A percentile compares a stretch with the other conserved stretches of the same genome.
phyloP scores from a whole-genome alignment of 1,140 invertebrate genomes.

The Ectropis grisescens region DNA sequence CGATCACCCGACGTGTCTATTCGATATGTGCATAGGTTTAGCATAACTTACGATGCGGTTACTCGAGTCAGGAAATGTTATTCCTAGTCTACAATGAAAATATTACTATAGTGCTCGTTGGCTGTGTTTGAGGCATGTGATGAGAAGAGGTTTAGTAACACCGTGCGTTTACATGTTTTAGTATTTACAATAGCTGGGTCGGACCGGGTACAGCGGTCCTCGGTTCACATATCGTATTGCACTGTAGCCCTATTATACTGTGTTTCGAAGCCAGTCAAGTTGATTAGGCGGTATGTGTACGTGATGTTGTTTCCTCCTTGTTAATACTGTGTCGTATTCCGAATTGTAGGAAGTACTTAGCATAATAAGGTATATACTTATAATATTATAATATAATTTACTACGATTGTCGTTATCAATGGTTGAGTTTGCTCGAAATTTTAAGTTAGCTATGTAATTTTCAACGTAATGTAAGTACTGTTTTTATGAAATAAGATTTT shows the following conservation, averaged over 20 bases:
- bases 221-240: constrained; percentile 23
- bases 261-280: constrained; percentile 30
- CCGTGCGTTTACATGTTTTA: constrained; percentile 57
- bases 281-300: constrained; percentile 30
- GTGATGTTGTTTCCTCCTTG: constrained; percentile 19
- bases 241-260: constrained; percentile 20
- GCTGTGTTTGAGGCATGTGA: constrained; percentile 68
- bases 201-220: constrained; percentile 29
- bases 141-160: constrained; percentile 68
- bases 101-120: constrained; percentile 66
- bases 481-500: no score
- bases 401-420: constrained; percentile 9
- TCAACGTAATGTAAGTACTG: constrained; percentile 1
- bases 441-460: no score
- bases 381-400: constrained; percentile 5
- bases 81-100: constrained; percentile 65
- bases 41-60: constrained; percentile 66
- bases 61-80: constrained; percentile 65
- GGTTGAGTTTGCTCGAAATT: constrained; percentile 15
- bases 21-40: constrained; percentile 65
- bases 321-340: constrained; percentile 22
- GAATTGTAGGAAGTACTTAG: constrained; percentile 14
- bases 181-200: constrained; percentile 61
- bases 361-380: constrained; percentile 1
- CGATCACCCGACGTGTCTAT: constrained; percentile 39